Base-by-base conservation (phyloP, 2,888 invertebrate species). In the Thereva nobilitata region DNA sequence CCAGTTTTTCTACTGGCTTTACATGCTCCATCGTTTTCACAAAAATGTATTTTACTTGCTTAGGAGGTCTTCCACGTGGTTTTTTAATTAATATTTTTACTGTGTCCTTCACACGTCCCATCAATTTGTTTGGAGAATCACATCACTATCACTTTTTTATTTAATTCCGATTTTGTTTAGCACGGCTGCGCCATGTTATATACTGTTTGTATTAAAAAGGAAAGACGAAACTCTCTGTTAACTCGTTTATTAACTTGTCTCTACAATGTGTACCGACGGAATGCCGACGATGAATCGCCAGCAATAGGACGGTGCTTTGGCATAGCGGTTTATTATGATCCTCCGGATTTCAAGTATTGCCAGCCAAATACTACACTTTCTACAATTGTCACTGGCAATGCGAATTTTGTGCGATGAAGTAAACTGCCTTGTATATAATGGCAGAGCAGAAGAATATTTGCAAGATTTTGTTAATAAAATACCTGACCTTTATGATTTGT, bases 51-150 rank as follows among this genome's bases (percentile, higher is more conserved):
- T 34, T 42, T 9, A 41, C 35, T 5, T 1, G 34, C 42, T 56
- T 56, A 7, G 42, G 56, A 12, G 44, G 56, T 10, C 44, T 56
- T 23, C 23, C 56, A 23, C 44, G 56, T 56, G 12, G 56, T 56
- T 53, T 53, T 37, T 35, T 53, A 1, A 9, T 4, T 23, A 23
- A 5, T 54, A 12, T 40, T 23, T 50, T 4, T n/a, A 10, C 34
- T 4, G 50, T 8, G 34, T 5, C 9, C 8, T 12, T 50, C 34
- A 34, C 50, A 50, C 12, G 5, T 23, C 50, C 50, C 50, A 50
- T 12, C 12, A 23, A 50, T 47, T 47, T 12, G 1, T 47, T 47
- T 12, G 1, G 4, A 1, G 47, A 23, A 23, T 23, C 23, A 23
- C 23, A 23, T 23, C 47, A 47, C 47, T 47, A 47, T 47, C 10